Evolutionary conservation across 2,797 vertebrate genomes (phyloP).

Genomic region (Taeniopygia guttata): DNA sequence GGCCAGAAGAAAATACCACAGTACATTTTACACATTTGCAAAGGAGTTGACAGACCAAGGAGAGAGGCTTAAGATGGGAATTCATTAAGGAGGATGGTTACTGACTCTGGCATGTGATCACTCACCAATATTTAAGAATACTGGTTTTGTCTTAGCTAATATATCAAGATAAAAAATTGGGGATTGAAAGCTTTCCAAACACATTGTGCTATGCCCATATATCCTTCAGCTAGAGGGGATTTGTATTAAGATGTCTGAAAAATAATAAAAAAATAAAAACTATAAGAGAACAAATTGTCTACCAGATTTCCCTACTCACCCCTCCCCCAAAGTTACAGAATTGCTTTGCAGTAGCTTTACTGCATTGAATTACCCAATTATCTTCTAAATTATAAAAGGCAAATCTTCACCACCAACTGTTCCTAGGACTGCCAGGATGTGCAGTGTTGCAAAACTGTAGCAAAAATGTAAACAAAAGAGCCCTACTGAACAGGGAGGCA

Average conservation of each 20-base stretch:
- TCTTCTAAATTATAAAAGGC: conserved; percentile 80
- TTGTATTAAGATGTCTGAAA: background rate
- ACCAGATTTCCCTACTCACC: background rate
- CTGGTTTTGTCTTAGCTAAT: background rate
- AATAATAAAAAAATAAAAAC: background rate
- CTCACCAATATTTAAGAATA: background rate
- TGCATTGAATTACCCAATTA: conserved; percentile 78
- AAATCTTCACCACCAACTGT: conserved; percentile 78
- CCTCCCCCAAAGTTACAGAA: conserved; percentile 54
- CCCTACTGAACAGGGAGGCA: conserved; percentile 67
- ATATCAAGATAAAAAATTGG: background rate
- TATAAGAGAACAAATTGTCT: conserved; percentile 52
- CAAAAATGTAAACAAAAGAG: conserved; percentile 79
- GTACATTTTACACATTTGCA: background rate
- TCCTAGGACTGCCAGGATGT: conserved; percentile 69
- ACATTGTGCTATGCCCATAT: background rate
- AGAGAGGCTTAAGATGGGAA: background rate
- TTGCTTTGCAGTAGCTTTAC: conserved; percentile 59
- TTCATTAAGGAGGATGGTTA: background rate
- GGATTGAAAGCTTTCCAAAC: background rate
- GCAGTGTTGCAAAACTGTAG: conserved; percentile 76
- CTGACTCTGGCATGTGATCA: background rate
- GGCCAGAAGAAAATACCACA: conserved; percentile 10
- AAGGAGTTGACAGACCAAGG: background rate
- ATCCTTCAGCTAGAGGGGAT: background rate